phyloP scores from a whole-genome alignment of 1,140 invertebrate genomes.

The Pseudomyrmex flavicornis region DNA sequence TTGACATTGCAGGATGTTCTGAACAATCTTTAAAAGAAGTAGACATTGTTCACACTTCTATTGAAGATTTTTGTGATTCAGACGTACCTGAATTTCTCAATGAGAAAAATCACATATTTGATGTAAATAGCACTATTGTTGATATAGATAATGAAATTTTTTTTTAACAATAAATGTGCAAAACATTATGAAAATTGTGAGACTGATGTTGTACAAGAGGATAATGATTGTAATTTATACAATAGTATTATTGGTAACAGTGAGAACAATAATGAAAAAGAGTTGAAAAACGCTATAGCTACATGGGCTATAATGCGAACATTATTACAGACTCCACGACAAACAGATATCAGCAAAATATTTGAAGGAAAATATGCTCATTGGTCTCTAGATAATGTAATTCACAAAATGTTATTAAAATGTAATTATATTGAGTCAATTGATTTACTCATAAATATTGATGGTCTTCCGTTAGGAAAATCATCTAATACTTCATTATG shows the following conservation, averaged over 20 bases:
- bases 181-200: no score
- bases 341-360: not conserved
- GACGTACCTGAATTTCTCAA: no score
- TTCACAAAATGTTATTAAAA: not conserved
- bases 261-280: not conserved
- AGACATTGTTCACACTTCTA: no score
- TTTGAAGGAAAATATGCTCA: not conserved
- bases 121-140: no score
- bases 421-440: not conserved
- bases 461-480: not conserved
- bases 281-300: not conserved
- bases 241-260: no score
- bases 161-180: no score
- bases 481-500: slow-evolving; percentile 1
- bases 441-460: not conserved
- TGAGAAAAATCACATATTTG: not conserved
- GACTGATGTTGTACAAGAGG: not conserved
- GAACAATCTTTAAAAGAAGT: not conserved
- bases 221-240: not conserved
- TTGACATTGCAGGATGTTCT: not conserved
- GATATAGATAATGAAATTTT: no score
- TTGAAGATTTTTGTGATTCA: no score
- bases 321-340: slow-evolving; percentile 18
- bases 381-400: slow-evolving; percentile 1
- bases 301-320: not conserved